These are phyloP conservation scores for Lophura nycthemera DNA, from an alignment of 2,113 vertebrate genomes.

Conservation along the genomic window DNA sequence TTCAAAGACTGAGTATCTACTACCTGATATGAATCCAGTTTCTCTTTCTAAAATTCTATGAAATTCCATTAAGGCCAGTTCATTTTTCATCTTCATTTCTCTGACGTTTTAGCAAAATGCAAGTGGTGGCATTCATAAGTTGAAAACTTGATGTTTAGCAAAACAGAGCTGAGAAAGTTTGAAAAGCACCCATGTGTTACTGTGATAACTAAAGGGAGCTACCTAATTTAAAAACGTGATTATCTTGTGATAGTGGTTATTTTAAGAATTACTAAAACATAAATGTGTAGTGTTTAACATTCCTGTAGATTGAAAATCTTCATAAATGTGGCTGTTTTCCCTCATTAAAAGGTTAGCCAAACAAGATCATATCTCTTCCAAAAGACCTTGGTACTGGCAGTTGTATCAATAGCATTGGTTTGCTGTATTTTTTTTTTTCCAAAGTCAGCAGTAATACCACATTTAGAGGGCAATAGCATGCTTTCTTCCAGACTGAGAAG, in stretches of 20 bases:
- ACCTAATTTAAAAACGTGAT: not conserved
- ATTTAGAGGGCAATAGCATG: not conserved
- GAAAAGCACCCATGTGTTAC: not conserved
- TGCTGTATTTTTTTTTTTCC: not conserved
- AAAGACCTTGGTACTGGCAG: not conserved
- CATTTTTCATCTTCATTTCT: not conserved
- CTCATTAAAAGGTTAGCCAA: not conserved
- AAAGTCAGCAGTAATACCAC: not conserved
- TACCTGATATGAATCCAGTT: not conserved
- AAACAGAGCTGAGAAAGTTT: not conserved
- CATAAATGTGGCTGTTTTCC: not conserved
- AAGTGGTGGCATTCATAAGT: not conserved
- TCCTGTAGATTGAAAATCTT: not conserved
- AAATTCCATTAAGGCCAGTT: not conserved
- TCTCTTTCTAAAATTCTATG: not conserved
- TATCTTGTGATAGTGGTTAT: not conserved
- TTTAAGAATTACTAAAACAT: not conserved
- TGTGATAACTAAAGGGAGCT: not conserved
- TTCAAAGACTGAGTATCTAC: not conserved
- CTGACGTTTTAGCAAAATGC: not conserved
- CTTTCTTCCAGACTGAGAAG: not conserved
- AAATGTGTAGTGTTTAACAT: not conserved
- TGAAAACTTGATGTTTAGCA: not conserved
- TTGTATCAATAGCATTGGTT: not conserved
- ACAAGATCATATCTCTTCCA: not conserved